Conservation (phyloP, 53 echinoderm and acorn worm species). For the Echinarachnius parma region DNA sequence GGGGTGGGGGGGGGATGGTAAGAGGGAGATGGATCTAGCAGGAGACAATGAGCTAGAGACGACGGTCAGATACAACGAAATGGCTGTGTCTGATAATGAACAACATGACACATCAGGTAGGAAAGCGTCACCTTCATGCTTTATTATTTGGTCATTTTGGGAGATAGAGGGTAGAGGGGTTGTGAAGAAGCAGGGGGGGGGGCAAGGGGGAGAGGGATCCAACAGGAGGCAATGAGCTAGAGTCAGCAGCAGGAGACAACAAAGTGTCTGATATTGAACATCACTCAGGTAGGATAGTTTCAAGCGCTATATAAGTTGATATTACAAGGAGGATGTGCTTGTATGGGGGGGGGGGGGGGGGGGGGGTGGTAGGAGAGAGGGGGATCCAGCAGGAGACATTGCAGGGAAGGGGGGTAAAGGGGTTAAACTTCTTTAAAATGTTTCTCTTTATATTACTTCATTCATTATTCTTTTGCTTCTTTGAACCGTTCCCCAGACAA, state of each 20-base stretch:
- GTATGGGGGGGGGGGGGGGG: neutral
- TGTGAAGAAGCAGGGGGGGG: no score
- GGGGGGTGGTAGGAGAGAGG: neutral
- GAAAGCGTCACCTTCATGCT: neutral
- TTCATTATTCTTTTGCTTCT: slow-evolving; percentile 1
- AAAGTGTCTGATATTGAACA: no score
- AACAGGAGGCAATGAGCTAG: no score
- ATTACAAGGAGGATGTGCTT: no score
- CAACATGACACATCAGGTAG: slow-evolving; percentile 9
- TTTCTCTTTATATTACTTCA: neutral
- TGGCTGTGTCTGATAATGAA: slow-evolving; percentile 16
- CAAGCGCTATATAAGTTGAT: no score
- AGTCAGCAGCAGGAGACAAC: no score
- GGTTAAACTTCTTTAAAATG: neutral
- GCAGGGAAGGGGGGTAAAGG: neutral
- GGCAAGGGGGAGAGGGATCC: no score
- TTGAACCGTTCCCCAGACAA: slow-evolving; percentile 37
- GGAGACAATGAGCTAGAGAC: slow-evolving; percentile 73
- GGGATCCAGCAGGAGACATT: neutral
- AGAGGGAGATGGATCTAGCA: no score
- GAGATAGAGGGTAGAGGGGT: no score
- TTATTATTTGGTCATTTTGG: no score
- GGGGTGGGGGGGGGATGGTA: no score
- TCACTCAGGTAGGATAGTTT: no score
- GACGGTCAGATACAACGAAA: slow-evolving; percentile 58